Evolutionary conservation across 2,113 vertebrate genomes (phyloP).

Genomic region (Xerus inauris): DNA sequence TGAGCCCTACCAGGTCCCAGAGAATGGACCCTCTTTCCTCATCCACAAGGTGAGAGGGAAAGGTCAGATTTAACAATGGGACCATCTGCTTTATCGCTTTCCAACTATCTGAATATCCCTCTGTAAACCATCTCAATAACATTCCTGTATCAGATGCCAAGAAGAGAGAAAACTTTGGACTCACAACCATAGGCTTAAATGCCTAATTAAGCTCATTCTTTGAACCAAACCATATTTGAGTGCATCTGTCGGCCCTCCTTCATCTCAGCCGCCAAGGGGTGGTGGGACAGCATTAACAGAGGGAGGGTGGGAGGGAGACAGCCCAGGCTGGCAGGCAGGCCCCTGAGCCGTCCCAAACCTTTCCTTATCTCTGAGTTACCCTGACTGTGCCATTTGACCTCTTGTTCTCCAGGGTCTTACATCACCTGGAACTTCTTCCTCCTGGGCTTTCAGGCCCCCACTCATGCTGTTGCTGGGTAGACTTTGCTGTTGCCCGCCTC

Average conservation of each 20-base stretch:
- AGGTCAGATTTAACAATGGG: conserved; percentile 31
- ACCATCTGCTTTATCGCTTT: conserved; percentile 61
- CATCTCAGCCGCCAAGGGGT: neutral
- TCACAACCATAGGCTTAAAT: conserved; percentile 60
- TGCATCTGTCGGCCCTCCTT: conserved; percentile 47
- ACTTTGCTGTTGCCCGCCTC: fast-evolving
- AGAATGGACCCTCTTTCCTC: neutral
- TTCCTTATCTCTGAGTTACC: neutral
- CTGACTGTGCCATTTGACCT: neutral
- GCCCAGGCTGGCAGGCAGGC: neutral
- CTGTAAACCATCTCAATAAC: conserved; percentile 52
- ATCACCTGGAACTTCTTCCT: neutral
- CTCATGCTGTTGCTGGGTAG: fast-evolving
- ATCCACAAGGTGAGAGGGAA: neutral
- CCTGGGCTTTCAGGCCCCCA: neutral
- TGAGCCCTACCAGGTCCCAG: neutral
- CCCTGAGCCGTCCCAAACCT: no score
- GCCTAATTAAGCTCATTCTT: conserved; percentile 78
- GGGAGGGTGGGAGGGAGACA: neutral
- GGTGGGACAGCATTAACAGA: neutral
- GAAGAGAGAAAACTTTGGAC: conserved; percentile 65
- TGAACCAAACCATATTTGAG: conserved; percentile 62
- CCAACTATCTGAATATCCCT: conserved; percentile 53
- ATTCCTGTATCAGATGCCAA: conserved; percentile 19
- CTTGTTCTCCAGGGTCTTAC: neutral